Percentiles rank a stretch among this genome's conserved stretches.
phyloP scores from a whole-genome alignment of 2,888 invertebrate genomes.

The Uropetala carovei region DNA sequence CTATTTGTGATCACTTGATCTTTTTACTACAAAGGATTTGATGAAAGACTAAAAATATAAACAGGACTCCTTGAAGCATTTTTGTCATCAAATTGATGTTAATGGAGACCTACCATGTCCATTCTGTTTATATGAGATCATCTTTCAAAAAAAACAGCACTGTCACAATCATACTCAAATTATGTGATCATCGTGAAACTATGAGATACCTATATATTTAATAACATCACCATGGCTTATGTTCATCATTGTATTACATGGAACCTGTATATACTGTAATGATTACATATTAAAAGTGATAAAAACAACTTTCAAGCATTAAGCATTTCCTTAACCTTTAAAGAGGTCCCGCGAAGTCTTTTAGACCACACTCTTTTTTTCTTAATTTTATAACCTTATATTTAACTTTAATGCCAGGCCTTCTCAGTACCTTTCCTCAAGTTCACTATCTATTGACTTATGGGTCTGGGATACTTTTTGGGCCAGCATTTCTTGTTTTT shows the following conservation, averaged over 20 bases:
- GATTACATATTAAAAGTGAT: slow-evolving; percentile 46
- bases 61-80: background rate
- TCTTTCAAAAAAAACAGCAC: slow-evolving; percentile 41
- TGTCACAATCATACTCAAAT: slow-evolving; percentile 60
- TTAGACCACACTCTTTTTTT: too few relatives aligned
- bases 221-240: slow-evolving; percentile 52
- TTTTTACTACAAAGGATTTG: background rate
- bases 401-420: too few relatives aligned
- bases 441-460: too few relatives aligned
- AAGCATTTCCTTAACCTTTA: too few relatives aligned
- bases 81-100: background rate
- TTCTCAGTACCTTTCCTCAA: too few relatives aligned
- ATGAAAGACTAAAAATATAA: background rate
- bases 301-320: background rate
- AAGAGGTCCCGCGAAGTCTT: too few relatives aligned
- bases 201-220: slow-evolving; percentile 62
- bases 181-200: slow-evolving; percentile 53
- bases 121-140: slow-evolving; percentile 48
- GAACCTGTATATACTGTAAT: slow-evolving; percentile 55
- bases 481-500: too few relatives aligned
- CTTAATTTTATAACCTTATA: too few relatives aligned
- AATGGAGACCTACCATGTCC: slow-evolving; percentile 42
- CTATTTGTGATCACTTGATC: background rate
- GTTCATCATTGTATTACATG: slow-evolving; percentile 46
- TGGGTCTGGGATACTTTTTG: too few relatives aligned